Evolutionary conservation across 2,888 invertebrate species (phyloP), one percentile per base, ranked within the genome.

Genomic region (Azorinus chamasolen): DNA sequence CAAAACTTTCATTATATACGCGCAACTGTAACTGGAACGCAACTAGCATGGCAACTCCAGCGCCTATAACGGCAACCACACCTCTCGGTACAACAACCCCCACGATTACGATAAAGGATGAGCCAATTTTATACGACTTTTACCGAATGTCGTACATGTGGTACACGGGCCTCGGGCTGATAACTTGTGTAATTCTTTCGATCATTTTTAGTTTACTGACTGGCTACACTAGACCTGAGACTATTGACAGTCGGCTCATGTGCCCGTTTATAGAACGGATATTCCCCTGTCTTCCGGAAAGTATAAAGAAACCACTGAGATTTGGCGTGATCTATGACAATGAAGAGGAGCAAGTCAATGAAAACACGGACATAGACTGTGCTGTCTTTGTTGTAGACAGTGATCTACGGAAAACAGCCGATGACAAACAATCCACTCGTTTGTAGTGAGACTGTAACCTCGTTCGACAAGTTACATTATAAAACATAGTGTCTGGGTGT

Each of bases 141-240:
- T 86, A 86, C 79, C 64, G n/a, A n/a, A n/a, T n/a, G n/a, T n/a
- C n/a, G n/a, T n/a, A n/a, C n/a, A n/a, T n/a, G n/a, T n/a, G n/a
- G 76, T 86, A 86, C 73, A 86, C 84, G 2, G 74, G 79, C 22
- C 68, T 77, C 0, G 86, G 83, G 0, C 79, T 83, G 76, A 51
- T 76, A 16, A 37, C 80, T 8, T 70, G 76, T 20, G 70, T 84
- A 8, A 55, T 78, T 25, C 54, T 83, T n/a, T 76, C 81, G 1
- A 64, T 84, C 24, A 25, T 81, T 20, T 79, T 83, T 32, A 86
- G 86, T 55, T 65, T 80, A 20, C 39, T 83, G 6, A 82, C 86
- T 14, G 83, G 86, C 0, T 59, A 63, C 43, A 80, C 73, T 1
- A 66, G 70, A 27, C 69, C 80, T 0, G 46, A 58, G 1, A 39